Percentiles rank a stretch among this genome's conserved stretches.
These are phyloP conservation scores for Parascotia fuliginaria DNA, from an alignment of 2,888 invertebrate species.

Conservation along the genomic window DNA sequence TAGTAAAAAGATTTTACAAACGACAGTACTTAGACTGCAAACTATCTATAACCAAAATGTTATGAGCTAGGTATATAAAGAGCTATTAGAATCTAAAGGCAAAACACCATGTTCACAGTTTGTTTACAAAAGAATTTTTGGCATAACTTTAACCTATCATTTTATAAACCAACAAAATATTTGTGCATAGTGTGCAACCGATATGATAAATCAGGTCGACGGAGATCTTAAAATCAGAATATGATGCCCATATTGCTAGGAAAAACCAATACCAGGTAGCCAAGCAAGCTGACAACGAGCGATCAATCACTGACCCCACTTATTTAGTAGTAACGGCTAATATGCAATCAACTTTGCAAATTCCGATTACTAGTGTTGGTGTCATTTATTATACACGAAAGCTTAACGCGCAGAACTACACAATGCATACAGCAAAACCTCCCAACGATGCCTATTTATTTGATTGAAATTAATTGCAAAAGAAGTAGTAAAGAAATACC, in stretches of 20 bases:
- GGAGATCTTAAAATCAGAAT: constrained; percentile 10
- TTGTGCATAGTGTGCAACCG: constrained; percentile 15
- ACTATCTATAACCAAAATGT: constrained; percentile 19
- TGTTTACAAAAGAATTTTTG: constrained; percentile 21
- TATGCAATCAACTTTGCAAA: constrained; percentile 22
- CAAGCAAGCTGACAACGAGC: constrained; percentile 15
- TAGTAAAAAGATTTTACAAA: constrained; percentile 17
- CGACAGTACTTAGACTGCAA: constrained; percentile 17
- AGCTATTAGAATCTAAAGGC: neutral
- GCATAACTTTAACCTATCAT: constrained; percentile 19
- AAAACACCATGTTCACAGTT: constrained; percentile 5
- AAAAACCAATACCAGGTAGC: constrained; percentile 12
- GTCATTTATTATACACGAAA: neutral
- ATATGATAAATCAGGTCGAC: constrained; percentile 8
- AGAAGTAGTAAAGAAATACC: constrained; percentile 10
- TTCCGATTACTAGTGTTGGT: constrained; percentile 13
- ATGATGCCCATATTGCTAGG: constrained; percentile 19
- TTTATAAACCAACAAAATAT: constrained; percentile 20
- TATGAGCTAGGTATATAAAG: constrained; percentile 21
- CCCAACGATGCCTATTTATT: constrained; percentile 3
- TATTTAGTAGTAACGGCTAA: constrained; percentile 20
- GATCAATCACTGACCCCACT: constrained; percentile 17
- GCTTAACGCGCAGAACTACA: constrained; percentile 11
- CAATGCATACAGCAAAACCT: constrained; percentile 4
- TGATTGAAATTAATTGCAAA: constrained; percentile 14